Percentiles rank a stretch among this genome's conserved stretches.
Conservation (phyloP, 2,113 vertebrate genomes). For the Rhea pennata region DNA sequence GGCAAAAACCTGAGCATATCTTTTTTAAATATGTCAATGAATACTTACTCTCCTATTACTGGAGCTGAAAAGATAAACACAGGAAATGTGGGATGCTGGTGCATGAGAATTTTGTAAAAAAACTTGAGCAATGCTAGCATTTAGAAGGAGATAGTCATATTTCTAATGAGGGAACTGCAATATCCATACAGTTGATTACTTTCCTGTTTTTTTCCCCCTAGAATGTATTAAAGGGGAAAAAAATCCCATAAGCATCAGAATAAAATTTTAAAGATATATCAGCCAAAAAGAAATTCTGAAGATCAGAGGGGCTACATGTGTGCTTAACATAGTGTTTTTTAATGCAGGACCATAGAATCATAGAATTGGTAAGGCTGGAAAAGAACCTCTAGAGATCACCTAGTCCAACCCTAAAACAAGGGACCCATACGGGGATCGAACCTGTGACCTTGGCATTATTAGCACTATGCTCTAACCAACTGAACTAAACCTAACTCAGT, state of each 20-base stretch:
- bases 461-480: too few species aligned
- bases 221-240: neutral
- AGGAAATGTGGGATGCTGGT: neutral
- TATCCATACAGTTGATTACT: neutral
- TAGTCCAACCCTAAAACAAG: too few species aligned
- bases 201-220: accelerated
- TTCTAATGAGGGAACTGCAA: neutral
- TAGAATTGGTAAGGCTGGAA: too few species aligned
- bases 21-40: conserved; percentile 16
- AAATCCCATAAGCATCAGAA: neutral
- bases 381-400: too few species aligned
- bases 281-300: neutral
- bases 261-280: neutral
- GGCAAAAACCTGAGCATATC: neutral
- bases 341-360: neutral
- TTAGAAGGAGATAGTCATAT: neutral
- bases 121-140: neutral
- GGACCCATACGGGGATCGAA: too few species aligned
- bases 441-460: too few species aligned
- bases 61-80: neutral
- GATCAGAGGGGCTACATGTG: neutral
- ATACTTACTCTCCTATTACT: neutral
- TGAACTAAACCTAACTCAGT: too few species aligned
- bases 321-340: neutral
- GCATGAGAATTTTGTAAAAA: neutral